A percentile compares a stretch with the other conserved stretches of the same genome.
phyloP scores from a whole-genome alignment of 2,113 vertebrate genomes.

The Anser cygnoides region DNA sequence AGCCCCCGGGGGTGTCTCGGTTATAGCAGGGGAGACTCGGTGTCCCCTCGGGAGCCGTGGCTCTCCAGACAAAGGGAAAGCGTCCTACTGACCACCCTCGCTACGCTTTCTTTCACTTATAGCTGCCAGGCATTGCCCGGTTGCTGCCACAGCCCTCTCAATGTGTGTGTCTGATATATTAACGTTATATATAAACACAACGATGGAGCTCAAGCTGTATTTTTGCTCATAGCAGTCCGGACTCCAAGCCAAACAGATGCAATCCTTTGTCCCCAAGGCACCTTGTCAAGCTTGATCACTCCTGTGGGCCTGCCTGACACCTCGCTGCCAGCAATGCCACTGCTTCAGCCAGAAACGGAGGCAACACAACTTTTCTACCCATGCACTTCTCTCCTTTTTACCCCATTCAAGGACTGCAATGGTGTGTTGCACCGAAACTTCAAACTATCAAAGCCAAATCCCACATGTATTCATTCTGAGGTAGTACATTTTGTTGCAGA shows the following conservation, averaged over 20 bases:
- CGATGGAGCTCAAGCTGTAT: too few relatives aligned
- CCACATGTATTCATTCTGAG: rapidly evolving
- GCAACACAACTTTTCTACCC: background rate
- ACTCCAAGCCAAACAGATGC: background rate
- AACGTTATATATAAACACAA: rapidly evolving
- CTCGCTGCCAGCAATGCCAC: too few relatives aligned
- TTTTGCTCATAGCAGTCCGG: background rate
- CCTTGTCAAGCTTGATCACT: background rate
- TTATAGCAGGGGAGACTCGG: too few relatives aligned
- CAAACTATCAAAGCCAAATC: background rate
- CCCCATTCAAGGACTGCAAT: background rate
- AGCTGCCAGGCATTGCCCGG: rapidly evolving
- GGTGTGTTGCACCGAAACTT: background rate
- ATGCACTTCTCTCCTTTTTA: background rate
- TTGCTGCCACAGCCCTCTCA: background rate
- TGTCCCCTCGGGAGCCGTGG: too few relatives aligned
- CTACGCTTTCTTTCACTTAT: background rate
- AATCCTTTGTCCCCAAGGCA: background rate
- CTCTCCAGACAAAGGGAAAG: too few relatives aligned
- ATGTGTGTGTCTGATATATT: too few relatives aligned
- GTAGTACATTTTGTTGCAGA: background rate
- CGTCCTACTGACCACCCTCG: too few relatives aligned
- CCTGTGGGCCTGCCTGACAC: too few relatives aligned
- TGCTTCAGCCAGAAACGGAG: too few relatives aligned
- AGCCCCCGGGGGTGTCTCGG: too few relatives aligned